These are phyloP conservation scores for Rattus norvegicus DNA, from an alignment of 2,113 vertebrate genomes.

Conservation along the genomic window GRCr8 NC_086020.1:138985501-138986000, in stretches of 20 bases:
- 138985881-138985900: background rate
- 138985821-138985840: background rate
- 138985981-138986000: constrained; percentile 35
- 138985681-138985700: background rate
- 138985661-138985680: background rate
- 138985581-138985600: background rate
- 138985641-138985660: background rate
- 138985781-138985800: background rate
- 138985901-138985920: constrained; percentile 37
- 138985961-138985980: constrained; percentile 17
- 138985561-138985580: background rate
- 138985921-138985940: constrained; percentile 7
- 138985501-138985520: background rate
- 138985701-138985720: background rate
- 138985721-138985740: background rate
- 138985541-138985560: background rate
- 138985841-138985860: background rate
- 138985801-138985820: background rate
- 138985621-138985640: background rate
- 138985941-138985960: background rate
- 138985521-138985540: background rate
- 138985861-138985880: background rate
- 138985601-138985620: background rate
- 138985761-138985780: background rate
- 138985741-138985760: background rate